Conservation (phyloP, 2,113 vertebrate genomes). For the Halichoerus grypus region DNA sequence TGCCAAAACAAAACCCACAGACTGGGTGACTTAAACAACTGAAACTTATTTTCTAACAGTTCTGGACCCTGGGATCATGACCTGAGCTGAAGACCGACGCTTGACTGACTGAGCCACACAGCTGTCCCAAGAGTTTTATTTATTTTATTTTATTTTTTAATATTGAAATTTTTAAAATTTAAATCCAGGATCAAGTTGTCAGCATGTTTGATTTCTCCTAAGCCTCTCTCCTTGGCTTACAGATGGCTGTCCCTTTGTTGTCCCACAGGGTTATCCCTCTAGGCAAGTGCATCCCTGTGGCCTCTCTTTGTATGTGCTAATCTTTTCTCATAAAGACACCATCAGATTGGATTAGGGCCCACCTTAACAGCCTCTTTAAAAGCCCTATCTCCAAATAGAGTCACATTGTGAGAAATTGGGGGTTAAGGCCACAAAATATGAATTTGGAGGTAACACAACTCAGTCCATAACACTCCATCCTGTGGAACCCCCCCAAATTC, state of each 20-base stretch:
- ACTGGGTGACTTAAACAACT: neutral
- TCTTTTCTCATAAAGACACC: neutral
- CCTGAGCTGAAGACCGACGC: too few species aligned
- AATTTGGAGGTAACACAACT: neutral
- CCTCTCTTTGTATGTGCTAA: neutral
- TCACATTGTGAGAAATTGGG: neutral
- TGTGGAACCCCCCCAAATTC: neutral
- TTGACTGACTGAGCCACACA: too few species aligned
- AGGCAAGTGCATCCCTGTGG: neutral
- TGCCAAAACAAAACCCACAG: neutral
- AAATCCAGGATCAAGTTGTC: neutral
- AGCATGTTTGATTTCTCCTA: neutral
- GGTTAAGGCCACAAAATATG: neutral
- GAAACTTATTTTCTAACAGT: neutral
- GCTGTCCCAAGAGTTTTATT: too few species aligned
- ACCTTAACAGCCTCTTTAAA: neutral
- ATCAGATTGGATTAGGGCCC: neutral
- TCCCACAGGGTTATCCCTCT: fast-evolving
- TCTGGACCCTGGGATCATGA: neutral
- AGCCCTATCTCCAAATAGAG: neutral
- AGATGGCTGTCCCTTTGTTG: neutral
- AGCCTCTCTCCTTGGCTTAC: neutral
- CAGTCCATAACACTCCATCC: neutral
- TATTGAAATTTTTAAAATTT: too few species aligned
- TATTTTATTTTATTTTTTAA: too few species aligned